These are phyloP conservation scores for Eurytoma californica DNA, from an alignment of 2,888 invertebrate species.

Conservation along the genomic window DNA sequence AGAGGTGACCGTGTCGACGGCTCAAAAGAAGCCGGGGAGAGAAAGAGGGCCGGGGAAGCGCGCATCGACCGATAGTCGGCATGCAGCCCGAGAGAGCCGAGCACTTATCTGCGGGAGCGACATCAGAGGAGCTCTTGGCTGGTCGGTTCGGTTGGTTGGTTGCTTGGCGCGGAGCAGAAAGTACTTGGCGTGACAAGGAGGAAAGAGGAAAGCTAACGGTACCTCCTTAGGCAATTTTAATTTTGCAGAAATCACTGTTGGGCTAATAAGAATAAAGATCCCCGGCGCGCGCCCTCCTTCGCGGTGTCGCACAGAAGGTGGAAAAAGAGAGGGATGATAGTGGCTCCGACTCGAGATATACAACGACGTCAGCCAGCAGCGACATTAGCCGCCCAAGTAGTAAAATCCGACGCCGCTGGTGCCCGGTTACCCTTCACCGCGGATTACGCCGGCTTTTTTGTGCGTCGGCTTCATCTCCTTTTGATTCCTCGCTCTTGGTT, in stretches of 20 bases:
- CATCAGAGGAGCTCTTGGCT: constrained; percentile 70
- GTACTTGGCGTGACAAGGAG: constrained; percentile 61
- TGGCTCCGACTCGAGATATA: constrained; percentile 61
- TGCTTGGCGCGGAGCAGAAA: constrained; percentile 70
- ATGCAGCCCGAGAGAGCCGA: constrained; percentile 65
- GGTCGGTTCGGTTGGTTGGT: constrained; percentile 65
- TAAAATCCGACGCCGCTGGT: constrained; percentile 50
- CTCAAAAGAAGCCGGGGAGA: constrained; percentile 63
- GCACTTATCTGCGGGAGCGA: constrained; percentile 68
- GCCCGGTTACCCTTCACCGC: constrained; percentile 4
- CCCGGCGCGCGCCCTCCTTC: constrained; percentile 42
- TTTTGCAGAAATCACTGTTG: constrained; percentile 74
- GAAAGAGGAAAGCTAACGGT: constrained; percentile 69
- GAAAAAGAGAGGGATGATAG: constrained; percentile 30
- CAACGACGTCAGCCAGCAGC: constrained; percentile 67
- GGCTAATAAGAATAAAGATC: constrained; percentile 74
- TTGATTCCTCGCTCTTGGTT: constrained; percentile 55
- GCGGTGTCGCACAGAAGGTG: neutral
- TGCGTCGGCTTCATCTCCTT: constrained; percentile 57
- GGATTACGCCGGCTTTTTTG: constrained; percentile 51
- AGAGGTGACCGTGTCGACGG: no score
- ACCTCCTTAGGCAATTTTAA: constrained; percentile 75
- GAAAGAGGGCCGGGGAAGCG: constrained; percentile 62
- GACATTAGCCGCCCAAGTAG: constrained; percentile 63
- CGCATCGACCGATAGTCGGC: constrained; percentile 24